Evolutionary conservation across 2,797 vertebrate genomes (phyloP), one percentile per base, ranked within the genome.

Genomic region (Cyprinodon diabolis): DNA sequence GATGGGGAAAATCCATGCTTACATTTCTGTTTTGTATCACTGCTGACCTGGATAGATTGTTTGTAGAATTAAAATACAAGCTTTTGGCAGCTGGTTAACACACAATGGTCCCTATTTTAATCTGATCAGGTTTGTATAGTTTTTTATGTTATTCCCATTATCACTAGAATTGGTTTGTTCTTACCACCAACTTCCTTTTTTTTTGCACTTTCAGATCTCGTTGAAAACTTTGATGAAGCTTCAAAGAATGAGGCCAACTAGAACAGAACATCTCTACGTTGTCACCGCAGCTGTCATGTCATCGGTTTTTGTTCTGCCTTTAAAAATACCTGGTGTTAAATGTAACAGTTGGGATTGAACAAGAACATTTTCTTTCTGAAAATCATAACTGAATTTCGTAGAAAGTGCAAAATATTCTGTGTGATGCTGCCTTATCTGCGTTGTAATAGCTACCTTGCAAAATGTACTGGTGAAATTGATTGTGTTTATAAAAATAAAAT

Each of bases 221-320:
- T 98, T 91, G 97, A 98, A 93, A 99, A 98, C 93, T 99, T 98
- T 45, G 98, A 99, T 45, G 97, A 98, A 86, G 97, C 97, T 91
- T 98, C 97, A 73, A 98, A 98, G 95, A 94, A 98, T 23, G 97
- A 98, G 84, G 95, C 95, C 78, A 96, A 97, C 94, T 98, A 95
- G 52, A 51, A 69, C 9, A 1, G 1, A 60, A 69, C 47, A 56
- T 73, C 78, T 75, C 19, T 60, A 56, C 21, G 66, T 57, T 71
- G 35, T 74, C 71, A 49, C 19, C 7, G 15, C 35, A 55, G 43
- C 66, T 68, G 83, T 79, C 73, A 84, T 30, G 69, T 69, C 11
- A 69, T 79, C 60, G 56, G 14, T 71, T 71, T 35, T 69, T 78
- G 40, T 66, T 25, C 74, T 72, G 68, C 70, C 55, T 21, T 77